These are phyloP conservation scores for Hypomecis atomaria DNA, from an alignment of 2,888 invertebrate genomes.

Conservation along the genomic window DNA sequence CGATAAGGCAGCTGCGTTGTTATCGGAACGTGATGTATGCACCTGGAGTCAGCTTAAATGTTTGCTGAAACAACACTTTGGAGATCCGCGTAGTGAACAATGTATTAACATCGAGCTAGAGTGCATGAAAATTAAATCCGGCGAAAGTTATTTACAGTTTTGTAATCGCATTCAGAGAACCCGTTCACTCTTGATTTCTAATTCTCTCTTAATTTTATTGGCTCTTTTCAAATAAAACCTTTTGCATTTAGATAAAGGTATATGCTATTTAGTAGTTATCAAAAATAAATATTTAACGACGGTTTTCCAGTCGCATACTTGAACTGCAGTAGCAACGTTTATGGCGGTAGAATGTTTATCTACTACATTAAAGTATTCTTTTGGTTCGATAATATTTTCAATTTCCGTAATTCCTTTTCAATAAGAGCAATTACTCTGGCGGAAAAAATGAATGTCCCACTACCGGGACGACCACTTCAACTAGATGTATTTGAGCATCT, in stretches of 20 bases:
- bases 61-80: too few relatives aligned
- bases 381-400: conserved; percentile 29
- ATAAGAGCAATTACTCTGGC: conserved; percentile 28
- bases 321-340: conserved; percentile 32
- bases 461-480: conserved; percentile 23
- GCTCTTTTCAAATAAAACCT: conserved; percentile 40
- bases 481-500: conserved; percentile 4
- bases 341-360: conserved; percentile 29
- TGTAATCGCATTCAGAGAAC: too few relatives aligned
- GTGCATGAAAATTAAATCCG: too few relatives aligned
- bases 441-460: conserved; percentile 36
- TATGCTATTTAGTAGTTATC: conserved; percentile 34
- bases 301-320: conserved; percentile 34
- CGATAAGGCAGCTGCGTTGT: too few relatives aligned
- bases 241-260: conserved; percentile 43
- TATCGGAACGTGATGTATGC: too few relatives aligned
- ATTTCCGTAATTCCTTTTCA: conserved; percentile 30
- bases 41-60: too few relatives aligned
- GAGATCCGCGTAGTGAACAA: too few relatives aligned
- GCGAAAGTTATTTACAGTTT: too few relatives aligned
- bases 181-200: too few relatives aligned
- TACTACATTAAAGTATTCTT: conserved; percentile 33
- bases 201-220: too few relatives aligned
- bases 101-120: too few relatives aligned
- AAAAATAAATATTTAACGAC: conserved; percentile 29